A percentile compares a stretch with the other conserved stretches of the same genome.
These are phyloP conservation scores for Gymnothorax reevesii DNA, from an alignment of 2,797 vertebrate species.

Conservation along the genomic window DNA sequence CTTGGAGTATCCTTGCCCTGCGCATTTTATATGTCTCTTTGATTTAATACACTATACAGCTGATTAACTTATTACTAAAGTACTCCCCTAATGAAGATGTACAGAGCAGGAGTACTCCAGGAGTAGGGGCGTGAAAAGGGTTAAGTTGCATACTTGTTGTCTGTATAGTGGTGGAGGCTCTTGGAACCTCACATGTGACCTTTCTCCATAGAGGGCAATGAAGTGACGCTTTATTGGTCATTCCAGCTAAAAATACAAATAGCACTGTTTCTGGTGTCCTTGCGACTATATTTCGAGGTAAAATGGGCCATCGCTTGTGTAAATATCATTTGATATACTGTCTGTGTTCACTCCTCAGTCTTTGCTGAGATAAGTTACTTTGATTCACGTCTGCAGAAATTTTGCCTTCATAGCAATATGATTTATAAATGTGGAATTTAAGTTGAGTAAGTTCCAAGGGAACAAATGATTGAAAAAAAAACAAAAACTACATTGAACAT, in stretches of 20 bases:
- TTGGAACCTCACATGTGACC: not conserved
- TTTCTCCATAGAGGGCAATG: not conserved
- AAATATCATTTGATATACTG: not conserved
- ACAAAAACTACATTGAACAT: not conserved
- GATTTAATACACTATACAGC: too few relatives aligned
- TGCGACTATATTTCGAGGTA: not conserved
- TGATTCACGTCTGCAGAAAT: not conserved
- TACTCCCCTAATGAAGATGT: too few relatives aligned
- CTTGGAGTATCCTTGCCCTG: too few relatives aligned
- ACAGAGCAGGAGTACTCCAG: too few relatives aligned
- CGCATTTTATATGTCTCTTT: too few relatives aligned
- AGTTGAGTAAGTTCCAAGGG: not conserved
- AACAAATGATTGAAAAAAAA: not conserved
- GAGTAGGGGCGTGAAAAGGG: too few relatives aligned
- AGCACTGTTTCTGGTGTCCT: not conserved
- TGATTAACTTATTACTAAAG: too few relatives aligned
- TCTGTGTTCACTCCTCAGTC: not conserved
- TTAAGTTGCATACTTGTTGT: not conserved
- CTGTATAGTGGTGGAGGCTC: not conserved
- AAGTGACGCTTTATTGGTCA: not conserved
- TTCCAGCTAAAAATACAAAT: not conserved
- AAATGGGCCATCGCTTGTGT: not conserved
- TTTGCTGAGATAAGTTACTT: not conserved
- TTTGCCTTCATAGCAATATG: not conserved
- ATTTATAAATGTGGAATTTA: not conserved